Evolutionary conservation across 2,888 invertebrate genomes (phyloP), one percentile per base, ranked within the genome.

Genomic region (Glyphotaelius pellucidus): DNA sequence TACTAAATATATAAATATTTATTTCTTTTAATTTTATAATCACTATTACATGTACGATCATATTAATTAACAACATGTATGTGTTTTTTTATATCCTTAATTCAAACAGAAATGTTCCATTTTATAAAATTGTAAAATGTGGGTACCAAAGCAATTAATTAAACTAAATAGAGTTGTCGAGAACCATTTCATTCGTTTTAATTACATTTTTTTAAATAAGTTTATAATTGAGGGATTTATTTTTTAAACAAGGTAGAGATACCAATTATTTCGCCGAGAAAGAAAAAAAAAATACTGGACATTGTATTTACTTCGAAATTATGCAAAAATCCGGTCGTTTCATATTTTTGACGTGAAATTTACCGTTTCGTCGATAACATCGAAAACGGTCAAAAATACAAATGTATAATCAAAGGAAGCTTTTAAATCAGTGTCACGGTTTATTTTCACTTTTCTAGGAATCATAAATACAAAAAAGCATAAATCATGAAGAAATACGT

Each of bases 401-500:
- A 67, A 67, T 67, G n/a, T 67, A 67, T 7, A 67, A n/a, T 67
- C 25, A 67, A 67, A 67, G 25, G 67, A 67, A 67, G 67, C 25
- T 7, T 25, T 67, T 67, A 67, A 67, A 67, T 67, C 67, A 67
- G 25, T n/a, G 67, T 67, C 67, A 67, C 67, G 67, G 67, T 67
- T 67, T n/a, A 67, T 67, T 67, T 67, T 67, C 67, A 67, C 67
- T 67, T 67, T 67, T n/a, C 67, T n/a, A 25, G 9, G 67, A 67
- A 67, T 25, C 25, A n/a, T 67, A n/a, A 67, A 25, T n/a, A n/a
- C 67, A 35, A 89, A 88, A 79, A 35, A 19, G n/a, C 88, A 89
- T 89, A 79, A 89, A 89, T 89, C 32, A 79, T 25, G 31, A 89
- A 35, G 80, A 38, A 89, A 89, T 79, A 89, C n/a, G 67, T 80